Percentiles rank a stretch among this genome's conserved stretches.
Evolutionary conservation across 2,797 vertebrate species (phyloP).

Genomic region (Sebastes steindachneri): DNA sequence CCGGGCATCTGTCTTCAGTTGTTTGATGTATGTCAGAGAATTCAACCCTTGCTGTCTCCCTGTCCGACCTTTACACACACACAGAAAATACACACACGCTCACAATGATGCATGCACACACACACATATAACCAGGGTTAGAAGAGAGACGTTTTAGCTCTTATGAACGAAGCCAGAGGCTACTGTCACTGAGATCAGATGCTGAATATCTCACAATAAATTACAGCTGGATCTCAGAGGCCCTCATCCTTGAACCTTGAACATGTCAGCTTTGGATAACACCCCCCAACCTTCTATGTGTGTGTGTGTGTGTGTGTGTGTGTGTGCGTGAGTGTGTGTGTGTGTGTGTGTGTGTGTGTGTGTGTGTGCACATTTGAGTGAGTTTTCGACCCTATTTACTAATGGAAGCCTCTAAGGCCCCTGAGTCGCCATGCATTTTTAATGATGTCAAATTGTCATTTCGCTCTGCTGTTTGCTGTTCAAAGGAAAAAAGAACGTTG

Average conservation of each 20-base stretch:
- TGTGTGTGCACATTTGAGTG: conserved; percentile 52
- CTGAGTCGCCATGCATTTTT: conserved; percentile 78
- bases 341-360: conserved; percentile 12
- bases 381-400: conserved; percentile 82
- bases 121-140: conserved; percentile 7
- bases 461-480: conserved; percentile 72
- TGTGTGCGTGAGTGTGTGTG: no score
- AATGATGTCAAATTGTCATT: conserved; percentile 83
- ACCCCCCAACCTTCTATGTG: conserved; percentile 30
- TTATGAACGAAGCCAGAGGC: conserved; percentile 90
- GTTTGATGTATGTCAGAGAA: conserved; percentile 98
- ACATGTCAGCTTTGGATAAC: conserved; percentile 83
- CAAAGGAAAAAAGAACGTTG: conserved; percentile 42
- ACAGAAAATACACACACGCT: background rate
- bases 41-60: conserved; percentile 80
- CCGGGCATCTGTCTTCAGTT: conserved; percentile 90
- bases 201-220: conserved; percentile 92
- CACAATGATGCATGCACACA: background rate
- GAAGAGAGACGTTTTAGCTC: conserved; percentile 63
- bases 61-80: conserved; percentile 50
- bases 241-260: conserved; percentile 80
- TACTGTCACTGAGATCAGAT: conserved; percentile 92
- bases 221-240: conserved; percentile 91
- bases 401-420: conserved; percentile 80
- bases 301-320: conserved; percentile 7